These are phyloP conservation scores for Gobiocypris rarus DNA, from an alignment of 2,113 vertebrate species.

Conservation along the genomic window DNA sequence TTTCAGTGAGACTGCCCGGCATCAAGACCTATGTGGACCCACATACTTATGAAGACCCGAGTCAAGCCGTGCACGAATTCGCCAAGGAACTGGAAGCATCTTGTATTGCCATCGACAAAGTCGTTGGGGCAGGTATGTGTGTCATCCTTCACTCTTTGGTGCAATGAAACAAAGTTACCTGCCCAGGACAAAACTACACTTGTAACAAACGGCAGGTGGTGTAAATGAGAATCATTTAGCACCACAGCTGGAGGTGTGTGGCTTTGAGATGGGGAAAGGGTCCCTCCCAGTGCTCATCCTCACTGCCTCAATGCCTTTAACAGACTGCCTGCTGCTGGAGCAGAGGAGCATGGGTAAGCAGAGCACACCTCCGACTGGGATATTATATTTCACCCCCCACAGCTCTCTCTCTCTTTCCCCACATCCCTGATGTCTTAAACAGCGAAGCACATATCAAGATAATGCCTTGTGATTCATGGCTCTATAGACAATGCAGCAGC, in stretches of 20 bases:
- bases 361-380: slow-evolving; percentile 50
- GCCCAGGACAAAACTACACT: slow-evolving; percentile 40
- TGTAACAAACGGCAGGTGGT: slow-evolving; percentile 60
- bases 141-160: not conserved
- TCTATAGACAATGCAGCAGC: slow-evolving; percentile 28
- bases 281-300: slow-evolving; percentile 51
- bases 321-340: slow-evolving; percentile 46
- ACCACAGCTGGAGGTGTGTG: slow-evolving; percentile 59
- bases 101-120: slow-evolving; percentile 82
- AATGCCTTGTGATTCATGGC: slow-evolving; percentile 53
- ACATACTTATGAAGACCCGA: slow-evolving; percentile 83
- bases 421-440: slow-evolving; percentile 47
- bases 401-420: slow-evolving; percentile 37
- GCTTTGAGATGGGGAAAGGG: slow-evolving; percentile 48
- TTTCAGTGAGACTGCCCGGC: slow-evolving; percentile 79
- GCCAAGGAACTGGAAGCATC: slow-evolving; percentile 83
- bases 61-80: slow-evolving; percentile 83
- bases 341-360: slow-evolving; percentile 48
- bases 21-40: slow-evolving; percentile 83
- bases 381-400: slow-evolving; percentile 52
- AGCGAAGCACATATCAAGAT: slow-evolving; percentile 46
- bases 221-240: slow-evolving; percentile 66
- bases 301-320: slow-evolving; percentile 54
- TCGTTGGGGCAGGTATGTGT: slow-evolving; percentile 81
- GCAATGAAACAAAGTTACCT: slow-evolving; percentile 34